Evolutionary conservation across 2,888 invertebrate species (phyloP).

Genomic region (Drosophila niveifrons): DNA sequence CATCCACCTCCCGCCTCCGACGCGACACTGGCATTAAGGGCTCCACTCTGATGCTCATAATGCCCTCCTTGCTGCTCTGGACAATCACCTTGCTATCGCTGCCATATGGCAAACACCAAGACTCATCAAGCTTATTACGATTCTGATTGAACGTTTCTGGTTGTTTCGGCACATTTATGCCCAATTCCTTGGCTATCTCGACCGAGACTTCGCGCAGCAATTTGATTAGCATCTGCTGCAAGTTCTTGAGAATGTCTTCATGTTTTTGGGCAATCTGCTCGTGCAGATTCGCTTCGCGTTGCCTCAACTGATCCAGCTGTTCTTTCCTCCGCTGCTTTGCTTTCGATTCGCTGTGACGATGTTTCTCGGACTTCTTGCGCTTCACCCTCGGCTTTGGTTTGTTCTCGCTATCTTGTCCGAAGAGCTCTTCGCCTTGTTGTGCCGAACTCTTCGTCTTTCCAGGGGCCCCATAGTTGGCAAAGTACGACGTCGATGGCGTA

Average conservation of each 20-base stretch:
- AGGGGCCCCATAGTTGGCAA: too few relatives aligned
- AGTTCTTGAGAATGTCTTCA: not conserved
- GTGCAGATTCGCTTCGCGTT: not conserved
- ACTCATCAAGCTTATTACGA: not conserved
- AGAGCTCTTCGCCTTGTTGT: too few relatives aligned
- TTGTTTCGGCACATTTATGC: not conserved
- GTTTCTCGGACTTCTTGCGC: too few relatives aligned
- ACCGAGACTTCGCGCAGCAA: not conserved
- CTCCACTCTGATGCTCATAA: not conserved
- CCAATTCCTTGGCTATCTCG: not conserved
- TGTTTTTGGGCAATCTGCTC: not conserved
- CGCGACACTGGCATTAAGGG: not conserved
- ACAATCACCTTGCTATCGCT: not conserved
- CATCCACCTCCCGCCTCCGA: too few relatives aligned
- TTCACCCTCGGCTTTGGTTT: too few relatives aligned
- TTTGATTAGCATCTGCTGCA: not conserved
- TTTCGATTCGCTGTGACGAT: too few relatives aligned
- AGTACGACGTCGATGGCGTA: too few relatives aligned
- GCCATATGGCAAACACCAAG: not conserved
- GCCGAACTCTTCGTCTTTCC: too few relatives aligned
- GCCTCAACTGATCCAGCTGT: too few relatives aligned
- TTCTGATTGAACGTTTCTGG: not conserved
- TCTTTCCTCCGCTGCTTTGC: too few relatives aligned
- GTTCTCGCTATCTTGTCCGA: too few relatives aligned
- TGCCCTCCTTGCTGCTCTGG: not conserved